Conservation (phyloP, 2,888 invertebrate species). For the Chrysolina americana region DNA sequence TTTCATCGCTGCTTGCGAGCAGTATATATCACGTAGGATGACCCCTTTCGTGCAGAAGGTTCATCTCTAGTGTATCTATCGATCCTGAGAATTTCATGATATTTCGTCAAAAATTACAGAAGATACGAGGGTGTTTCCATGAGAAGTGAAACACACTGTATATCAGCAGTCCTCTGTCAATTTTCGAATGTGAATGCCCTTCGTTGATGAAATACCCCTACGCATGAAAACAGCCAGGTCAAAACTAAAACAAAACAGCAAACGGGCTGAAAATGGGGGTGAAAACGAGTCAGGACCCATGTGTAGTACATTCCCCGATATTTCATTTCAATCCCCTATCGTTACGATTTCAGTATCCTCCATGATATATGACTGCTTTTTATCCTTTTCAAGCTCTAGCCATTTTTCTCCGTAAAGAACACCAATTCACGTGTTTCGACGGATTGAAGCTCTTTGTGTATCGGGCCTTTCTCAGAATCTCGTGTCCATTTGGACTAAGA, state of each 20-base stretch:
- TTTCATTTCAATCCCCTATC: constrained; percentile 35
- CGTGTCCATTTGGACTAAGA: neutral
- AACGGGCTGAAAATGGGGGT: neutral
- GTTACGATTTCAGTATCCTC: constrained; percentile 31
- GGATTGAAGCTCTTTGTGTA: constrained; percentile 20
- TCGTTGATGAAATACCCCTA: neutral
- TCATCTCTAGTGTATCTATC: too few species aligned
- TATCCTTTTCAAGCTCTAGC: constrained; percentile 27
- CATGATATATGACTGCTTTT: constrained; percentile 25
- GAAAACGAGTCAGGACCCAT: constrained; percentile 23
- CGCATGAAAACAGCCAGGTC: neutral
- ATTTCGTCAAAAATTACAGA: too few species aligned
- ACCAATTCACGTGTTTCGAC: constrained; percentile 31
- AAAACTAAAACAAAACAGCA: neutral
- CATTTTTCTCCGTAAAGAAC: constrained; percentile 28
- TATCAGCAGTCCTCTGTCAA: too few species aligned
- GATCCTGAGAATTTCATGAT: too few species aligned
- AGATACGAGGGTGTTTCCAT: too few species aligned
- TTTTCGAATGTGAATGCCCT: too few species aligned
- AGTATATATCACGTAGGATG: too few species aligned
- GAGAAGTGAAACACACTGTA: too few species aligned
- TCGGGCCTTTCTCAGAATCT: neutral
- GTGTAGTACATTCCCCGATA: constrained; percentile 37
- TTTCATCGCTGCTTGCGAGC: too few species aligned
- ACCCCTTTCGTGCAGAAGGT: too few species aligned